Conservation (phyloP, 2,888 invertebrate genomes). For the Sphaerophoria rueppellii region DNA sequence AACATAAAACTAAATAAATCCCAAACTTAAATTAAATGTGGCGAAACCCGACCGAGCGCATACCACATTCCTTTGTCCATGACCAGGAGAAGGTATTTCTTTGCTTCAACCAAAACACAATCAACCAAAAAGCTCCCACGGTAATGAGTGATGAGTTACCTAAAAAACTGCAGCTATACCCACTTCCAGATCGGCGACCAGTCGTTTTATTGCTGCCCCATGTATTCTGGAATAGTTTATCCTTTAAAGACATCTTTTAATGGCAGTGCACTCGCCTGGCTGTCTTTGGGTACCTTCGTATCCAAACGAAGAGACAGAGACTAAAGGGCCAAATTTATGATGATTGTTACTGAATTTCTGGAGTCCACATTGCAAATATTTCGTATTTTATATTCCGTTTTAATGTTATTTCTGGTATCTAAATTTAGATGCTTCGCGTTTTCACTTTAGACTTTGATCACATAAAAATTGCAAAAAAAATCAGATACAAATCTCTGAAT, state of each 20-base stretch:
- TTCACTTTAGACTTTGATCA: conserved; percentile 40
- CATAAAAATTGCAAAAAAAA: conserved; percentile 26
- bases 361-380: conserved; percentile 45
- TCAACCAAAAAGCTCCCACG: conserved; percentile 54
- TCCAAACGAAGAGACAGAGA: background rate
- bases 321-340: conserved; percentile 46
- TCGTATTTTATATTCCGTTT: conserved; percentile 7
- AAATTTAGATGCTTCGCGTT: conserved; percentile 50
- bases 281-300: conserved; percentile 2
- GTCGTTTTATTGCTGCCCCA: conserved; percentile 81
- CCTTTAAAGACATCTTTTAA: conserved; percentile 76
- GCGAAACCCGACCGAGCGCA: conserved; percentile 42
- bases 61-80: conserved; percentile 38
- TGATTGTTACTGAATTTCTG: conserved; percentile 44
- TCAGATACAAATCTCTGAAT: conserved; percentile 59
- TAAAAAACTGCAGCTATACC: conserved; percentile 82
- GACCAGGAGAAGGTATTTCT: background rate
- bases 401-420: conserved; percentile 62
- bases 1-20: background rate
- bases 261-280: background rate
- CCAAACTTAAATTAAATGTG: conserved; percentile 63
- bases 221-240: conserved; percentile 81
- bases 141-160: conserved; percentile 77
- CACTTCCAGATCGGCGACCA: conserved; percentile 81
- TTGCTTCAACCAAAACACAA: background rate